These are phyloP conservation scores for Drosophila carrolli DNA, from an alignment of 1,140 invertebrate species.

Conservation along the genomic window DNA sequence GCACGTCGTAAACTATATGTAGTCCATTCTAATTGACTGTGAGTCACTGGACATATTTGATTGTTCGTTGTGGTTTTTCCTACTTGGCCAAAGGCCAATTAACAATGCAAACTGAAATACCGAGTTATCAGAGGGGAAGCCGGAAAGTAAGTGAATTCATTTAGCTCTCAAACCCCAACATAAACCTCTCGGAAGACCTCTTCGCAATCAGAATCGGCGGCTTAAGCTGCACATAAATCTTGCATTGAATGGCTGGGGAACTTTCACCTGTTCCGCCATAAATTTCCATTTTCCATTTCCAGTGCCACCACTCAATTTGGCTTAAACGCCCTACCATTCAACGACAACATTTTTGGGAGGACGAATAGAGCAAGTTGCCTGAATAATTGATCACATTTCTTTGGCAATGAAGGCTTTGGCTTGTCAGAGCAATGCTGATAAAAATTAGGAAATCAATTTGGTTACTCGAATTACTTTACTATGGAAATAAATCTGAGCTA, in stretches of 20 bases:
- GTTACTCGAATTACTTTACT: too few species aligned
- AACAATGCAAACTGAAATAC: conserved; percentile 52
- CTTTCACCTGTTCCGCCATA: conserved; percentile 73
- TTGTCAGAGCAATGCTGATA: too few species aligned
- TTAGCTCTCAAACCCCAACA: neutral
- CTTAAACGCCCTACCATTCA: conserved; percentile 51
- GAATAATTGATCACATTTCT: too few species aligned
- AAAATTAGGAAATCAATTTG: too few species aligned
- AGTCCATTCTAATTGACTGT: conserved; percentile 22
- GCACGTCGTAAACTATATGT: conserved; percentile 16
- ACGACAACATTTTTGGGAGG: neutral
- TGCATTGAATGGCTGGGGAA: conserved; percentile 39
- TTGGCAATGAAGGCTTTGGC: too few species aligned
- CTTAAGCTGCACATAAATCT: conserved; percentile 58
- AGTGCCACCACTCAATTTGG: conserved; percentile 64
- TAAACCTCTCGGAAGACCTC: conserved; percentile 12
- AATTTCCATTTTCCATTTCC: conserved; percentile 57
- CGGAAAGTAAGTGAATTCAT: conserved; percentile 32
- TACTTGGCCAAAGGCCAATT: conserved; percentile 39
- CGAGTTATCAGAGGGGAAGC: neutral
- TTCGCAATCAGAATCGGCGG: conserved; percentile 29
- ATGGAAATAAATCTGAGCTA: too few species aligned
- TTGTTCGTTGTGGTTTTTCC: conserved; percentile 49
- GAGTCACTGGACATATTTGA: conserved; percentile 43
- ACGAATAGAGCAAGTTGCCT: neutral